Evolutionary conservation across 2,888 invertebrate species (phyloP).

Genomic region (Ophion obscuratus): DNA sequence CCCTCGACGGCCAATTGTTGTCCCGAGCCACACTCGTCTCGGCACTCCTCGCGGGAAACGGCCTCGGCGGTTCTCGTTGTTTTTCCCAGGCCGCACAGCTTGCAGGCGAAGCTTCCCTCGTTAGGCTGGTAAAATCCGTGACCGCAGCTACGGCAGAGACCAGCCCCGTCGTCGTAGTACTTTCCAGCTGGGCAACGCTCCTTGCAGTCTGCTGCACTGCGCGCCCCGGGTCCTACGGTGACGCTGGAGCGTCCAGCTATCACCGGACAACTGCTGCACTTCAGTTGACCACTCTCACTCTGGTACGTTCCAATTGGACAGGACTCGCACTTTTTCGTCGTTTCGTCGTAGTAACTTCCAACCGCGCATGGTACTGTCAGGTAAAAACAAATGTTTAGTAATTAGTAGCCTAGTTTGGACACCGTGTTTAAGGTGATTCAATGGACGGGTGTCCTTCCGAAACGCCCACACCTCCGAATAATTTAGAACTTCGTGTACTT

Average conservation of each 20-base stretch:
- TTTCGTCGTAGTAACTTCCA: slow-evolving; percentile 93
- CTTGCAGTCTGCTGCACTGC: slow-evolving; percentile 95
- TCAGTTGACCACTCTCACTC: slow-evolving; percentile 95
- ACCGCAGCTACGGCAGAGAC: slow-evolving; percentile 95
- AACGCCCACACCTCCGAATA: no score
- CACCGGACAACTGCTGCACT: slow-evolving; percentile 95
- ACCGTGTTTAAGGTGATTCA: no score
- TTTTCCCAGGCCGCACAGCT: slow-evolving; percentile 94
- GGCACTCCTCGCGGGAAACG: slow-evolving; percentile 93
- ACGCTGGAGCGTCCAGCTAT: slow-evolving; percentile 96
- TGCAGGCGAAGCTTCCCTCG: slow-evolving; percentile 95
- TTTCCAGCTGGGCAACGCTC: slow-evolving; percentile 97
- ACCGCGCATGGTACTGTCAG: slow-evolving; percentile 93
- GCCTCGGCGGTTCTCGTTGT: slow-evolving; percentile 96
- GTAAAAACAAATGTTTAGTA: slow-evolving; percentile 57
- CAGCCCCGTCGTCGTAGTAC: slow-evolving; percentile 95
- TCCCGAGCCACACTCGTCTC: slow-evolving; percentile 95
- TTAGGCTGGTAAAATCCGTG: slow-evolving; percentile 96
- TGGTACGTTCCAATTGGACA: slow-evolving; percentile 97
- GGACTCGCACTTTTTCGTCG: slow-evolving; percentile 91
- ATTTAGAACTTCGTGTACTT: no score
- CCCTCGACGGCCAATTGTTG: slow-evolving; percentile 94
- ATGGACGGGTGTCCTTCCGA: no score
- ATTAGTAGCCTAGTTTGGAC: no score
- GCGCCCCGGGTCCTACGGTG: slow-evolving; percentile 93